Evolutionary conservation across 2,888 invertebrate species (phyloP).

Genomic region (Acanthosepion pharaonis): DNA sequence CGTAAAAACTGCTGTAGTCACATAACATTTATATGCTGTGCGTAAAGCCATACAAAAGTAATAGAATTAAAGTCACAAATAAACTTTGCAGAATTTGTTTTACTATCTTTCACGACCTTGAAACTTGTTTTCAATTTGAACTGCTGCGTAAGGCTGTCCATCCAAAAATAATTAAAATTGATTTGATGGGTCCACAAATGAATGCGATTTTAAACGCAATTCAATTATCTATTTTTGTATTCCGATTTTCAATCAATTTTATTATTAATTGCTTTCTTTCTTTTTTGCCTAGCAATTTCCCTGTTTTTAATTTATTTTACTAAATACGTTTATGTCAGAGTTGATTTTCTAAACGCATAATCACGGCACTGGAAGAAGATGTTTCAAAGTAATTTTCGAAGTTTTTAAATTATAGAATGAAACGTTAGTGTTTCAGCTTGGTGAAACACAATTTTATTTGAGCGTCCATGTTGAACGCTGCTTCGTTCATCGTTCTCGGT

Average conservation of each 20-base stretch:
- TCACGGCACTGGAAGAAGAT: not conserved
- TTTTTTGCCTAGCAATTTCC: not conserved
- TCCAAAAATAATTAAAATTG: slow-evolving; percentile 33
- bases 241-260: slow-evolving; percentile 21
- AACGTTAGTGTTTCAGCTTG: not conserved
- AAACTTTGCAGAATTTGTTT: not conserved
- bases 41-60: not conserved
- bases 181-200: slow-evolving; percentile 4
- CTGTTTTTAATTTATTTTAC: not conserved
- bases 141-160: not conserved
- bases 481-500: not conserved
- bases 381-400: not conserved
- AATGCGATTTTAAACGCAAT: not conserved
- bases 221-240: slow-evolving; percentile 21
- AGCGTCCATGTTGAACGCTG: not conserved
- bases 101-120: not conserved
- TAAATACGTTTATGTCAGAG: slow-evolving; percentile 18
- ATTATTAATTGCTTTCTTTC: not conserved
- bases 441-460: not conserved
- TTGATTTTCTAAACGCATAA: not conserved
- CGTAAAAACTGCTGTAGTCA: no score
- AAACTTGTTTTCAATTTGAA: slow-evolving; percentile 4
- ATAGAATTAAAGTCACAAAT: not conserved
- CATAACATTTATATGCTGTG: no score
- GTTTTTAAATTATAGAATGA: not conserved